phyloP scores from a whole-genome alignment of 2,113 vertebrate genomes.

The Poeciliopsis turrubarensis region DNA sequence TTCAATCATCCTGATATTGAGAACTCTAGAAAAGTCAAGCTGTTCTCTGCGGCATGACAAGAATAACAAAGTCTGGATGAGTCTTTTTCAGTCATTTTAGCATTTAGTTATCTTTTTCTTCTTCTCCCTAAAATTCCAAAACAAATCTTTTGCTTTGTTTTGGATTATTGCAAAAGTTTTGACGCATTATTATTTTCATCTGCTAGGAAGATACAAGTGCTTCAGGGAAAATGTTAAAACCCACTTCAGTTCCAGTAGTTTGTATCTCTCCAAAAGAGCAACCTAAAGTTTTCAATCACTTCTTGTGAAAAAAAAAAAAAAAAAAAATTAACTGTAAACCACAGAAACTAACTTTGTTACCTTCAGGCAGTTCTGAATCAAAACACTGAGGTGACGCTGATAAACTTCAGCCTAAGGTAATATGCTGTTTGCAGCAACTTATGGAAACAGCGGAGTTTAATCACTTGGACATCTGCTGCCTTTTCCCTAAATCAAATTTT shows the following conservation, averaged over 20 bases:
- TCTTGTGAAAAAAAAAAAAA: constrained; percentile 12
- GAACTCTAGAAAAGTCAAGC: not conserved
- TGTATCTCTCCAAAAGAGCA: not conserved
- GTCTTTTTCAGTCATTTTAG: not conserved
- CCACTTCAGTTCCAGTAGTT: not conserved
- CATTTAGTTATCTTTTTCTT: not conserved
- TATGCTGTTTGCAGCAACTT: constrained; percentile 43
- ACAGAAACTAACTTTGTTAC: not conserved
- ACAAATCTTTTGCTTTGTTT: not conserved
- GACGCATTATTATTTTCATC: no score
- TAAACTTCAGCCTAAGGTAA: constrained; percentile 25
- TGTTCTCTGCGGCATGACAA: no score
- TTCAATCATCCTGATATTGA: not conserved
- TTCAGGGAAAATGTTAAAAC: not conserved
- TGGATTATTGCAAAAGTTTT: not conserved
- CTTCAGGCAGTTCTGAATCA: not conserved
- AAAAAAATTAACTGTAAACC: not conserved
- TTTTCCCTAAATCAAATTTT: constrained; percentile 61
- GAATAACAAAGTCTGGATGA: not conserved
- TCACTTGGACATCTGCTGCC: constrained; percentile 43
- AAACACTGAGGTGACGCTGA: constrained; percentile 19
- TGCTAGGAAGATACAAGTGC: no score
- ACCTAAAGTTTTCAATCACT: not conserved
- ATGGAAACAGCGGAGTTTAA: constrained; percentile 53
- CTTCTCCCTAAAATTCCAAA: no score